Evolutionary conservation across 1,140 invertebrate genomes (phyloP).

Genomic region (Cryptotermes secundus): DNA sequence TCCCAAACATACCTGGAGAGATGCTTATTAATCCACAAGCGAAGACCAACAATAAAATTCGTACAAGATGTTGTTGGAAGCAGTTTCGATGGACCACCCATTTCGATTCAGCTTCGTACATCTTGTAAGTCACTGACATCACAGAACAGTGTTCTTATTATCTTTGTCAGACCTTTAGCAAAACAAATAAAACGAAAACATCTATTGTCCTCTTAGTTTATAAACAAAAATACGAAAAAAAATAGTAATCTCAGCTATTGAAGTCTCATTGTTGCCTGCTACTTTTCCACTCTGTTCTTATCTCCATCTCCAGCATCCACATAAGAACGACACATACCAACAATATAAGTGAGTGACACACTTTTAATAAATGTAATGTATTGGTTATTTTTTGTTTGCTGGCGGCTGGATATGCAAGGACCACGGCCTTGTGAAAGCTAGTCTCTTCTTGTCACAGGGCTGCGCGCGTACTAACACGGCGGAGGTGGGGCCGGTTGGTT

Average conservation of each 20-base stretch:
- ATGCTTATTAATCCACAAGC: not conserved
- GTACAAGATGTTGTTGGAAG: not conserved
- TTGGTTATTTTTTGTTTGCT: conserved; percentile 18
- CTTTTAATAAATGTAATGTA: not conserved
- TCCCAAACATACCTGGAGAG: not conserved
- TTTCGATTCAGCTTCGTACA: not conserved
- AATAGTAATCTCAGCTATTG: not conserved
- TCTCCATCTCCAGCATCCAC: not conserved
- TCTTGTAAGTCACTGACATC: not conserved
- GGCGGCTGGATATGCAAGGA: not conserved
- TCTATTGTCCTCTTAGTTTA: too few relatives aligned
- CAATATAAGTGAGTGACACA: not conserved
- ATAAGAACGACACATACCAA: not conserved
- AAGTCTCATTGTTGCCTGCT: not conserved
- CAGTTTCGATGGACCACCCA: not conserved
- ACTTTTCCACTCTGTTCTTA: not conserved
- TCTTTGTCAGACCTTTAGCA: not conserved
- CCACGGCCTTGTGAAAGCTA: not conserved
- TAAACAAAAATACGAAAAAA: not conserved
- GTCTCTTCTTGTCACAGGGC: not conserved
- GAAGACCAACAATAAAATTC: not conserved
- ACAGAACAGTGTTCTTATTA: not conserved
- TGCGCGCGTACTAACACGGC: not conserved
- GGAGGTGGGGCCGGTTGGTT: not conserved
- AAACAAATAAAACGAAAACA: too few relatives aligned